A percentile compares a stretch with the other conserved stretches of the same genome.
phyloP scores from a whole-genome alignment of 2,113 vertebrate species.

The Gallinago paraguaiae region DNA sequence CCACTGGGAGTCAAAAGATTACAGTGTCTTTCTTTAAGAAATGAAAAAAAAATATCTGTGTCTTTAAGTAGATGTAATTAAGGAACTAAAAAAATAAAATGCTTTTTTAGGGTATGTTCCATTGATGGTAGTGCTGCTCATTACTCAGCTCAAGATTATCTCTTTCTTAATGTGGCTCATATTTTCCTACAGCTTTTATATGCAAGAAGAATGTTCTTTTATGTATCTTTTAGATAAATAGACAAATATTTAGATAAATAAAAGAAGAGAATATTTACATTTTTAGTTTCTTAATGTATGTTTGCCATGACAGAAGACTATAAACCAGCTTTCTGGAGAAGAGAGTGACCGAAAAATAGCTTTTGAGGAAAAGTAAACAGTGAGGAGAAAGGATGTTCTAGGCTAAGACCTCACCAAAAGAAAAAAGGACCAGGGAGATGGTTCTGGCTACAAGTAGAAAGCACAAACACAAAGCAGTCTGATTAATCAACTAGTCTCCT shows the following conservation, averaged over 20 bases:
- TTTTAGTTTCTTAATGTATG: neutral
- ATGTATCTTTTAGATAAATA: neutral
- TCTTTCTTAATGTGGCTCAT: neutral
- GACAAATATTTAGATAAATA: neutral
- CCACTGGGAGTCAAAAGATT: neutral
- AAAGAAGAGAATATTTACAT: neutral
- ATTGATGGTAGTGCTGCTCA: neutral
- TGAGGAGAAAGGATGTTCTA: neutral
- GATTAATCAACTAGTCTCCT: slow-evolving; percentile 49
- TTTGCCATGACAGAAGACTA: slow-evolving; percentile 13
- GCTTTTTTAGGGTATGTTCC: neutral
- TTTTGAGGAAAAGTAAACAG: neutral
- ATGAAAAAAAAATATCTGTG: neutral
- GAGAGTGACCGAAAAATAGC: neutral
- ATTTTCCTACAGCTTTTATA: slow-evolving; percentile 20
- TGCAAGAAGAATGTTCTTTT: slow-evolving; percentile 4
- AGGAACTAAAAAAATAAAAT: neutral
- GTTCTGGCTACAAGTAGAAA: slow-evolving; percentile 21
- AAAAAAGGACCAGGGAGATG: neutral
- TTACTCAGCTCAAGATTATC: neutral
- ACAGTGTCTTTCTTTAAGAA: neutral
- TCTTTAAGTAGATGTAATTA: neutral
- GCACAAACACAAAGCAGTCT: neutral
- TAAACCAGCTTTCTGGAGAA: neutral
- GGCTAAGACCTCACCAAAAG: neutral